Percentiles rank a stretch among this genome's conserved stretches.
These are phyloP conservation scores for Pachycephala philippinensis DNA, from an alignment of 2,113 vertebrate species.

Conservation along the genomic window DNA sequence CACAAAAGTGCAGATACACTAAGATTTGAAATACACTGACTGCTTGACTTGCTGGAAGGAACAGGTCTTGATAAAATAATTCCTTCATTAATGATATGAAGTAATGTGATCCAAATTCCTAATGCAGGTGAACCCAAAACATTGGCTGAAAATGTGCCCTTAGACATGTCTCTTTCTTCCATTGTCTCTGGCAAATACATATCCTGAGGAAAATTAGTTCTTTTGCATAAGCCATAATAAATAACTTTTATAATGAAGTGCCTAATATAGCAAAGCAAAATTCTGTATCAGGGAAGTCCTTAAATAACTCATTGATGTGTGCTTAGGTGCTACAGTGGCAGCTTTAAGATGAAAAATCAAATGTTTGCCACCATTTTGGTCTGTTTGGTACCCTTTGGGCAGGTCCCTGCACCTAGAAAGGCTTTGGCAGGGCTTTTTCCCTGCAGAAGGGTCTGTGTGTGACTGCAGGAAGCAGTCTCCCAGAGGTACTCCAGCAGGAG, in stretches of 20 bases:
- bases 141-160: not conserved
- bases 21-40: not conserved
- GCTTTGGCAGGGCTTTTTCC: not conserved
- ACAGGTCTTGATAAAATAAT: not conserved
- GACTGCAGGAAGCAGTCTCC: not conserved
- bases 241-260: slow-evolving; percentile 11
- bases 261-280: not conserved
- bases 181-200: not conserved
- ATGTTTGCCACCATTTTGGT: not conserved
- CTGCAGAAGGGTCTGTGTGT: not conserved
- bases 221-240: slow-evolving; percentile 44
- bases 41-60: not conserved
- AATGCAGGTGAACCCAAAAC: not conserved
- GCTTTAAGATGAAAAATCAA: not conserved
- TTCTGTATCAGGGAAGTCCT: not conserved
- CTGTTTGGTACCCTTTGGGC: not conserved
- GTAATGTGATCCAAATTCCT: not conserved
- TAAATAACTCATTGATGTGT: not conserved
- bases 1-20: not conserved
- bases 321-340: not conserved
- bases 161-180: not conserved
- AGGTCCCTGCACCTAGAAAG: not conserved
- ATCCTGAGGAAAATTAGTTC: not conserved
- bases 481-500: not conserved
- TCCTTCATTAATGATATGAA: not conserved